These are phyloP conservation scores for Perodicticus potto DNA, from an alignment of 2,797 vertebrate genomes.

Conservation along the genomic window DNA sequence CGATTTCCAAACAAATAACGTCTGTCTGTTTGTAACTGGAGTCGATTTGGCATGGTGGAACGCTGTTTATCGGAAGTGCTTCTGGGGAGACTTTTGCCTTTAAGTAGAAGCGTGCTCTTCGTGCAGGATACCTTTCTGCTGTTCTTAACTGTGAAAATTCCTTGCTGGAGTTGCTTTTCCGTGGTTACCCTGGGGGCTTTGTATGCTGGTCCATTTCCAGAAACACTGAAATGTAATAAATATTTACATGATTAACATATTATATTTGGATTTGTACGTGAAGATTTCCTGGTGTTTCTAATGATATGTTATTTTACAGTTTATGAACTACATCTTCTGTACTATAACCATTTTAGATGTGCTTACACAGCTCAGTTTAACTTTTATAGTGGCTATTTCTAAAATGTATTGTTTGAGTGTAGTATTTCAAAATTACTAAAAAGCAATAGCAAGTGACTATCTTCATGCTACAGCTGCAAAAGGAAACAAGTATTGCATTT, in stretches of 20 bases:
- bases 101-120: constrained; percentile 76
- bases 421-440: constrained; percentile 45
- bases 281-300: background rate
- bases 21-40: constrained; percentile 78
- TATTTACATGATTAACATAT: constrained; percentile 68
- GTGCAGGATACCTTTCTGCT: constrained; percentile 80
- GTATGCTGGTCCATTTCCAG: constrained; percentile 89
- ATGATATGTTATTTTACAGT: background rate
- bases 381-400: background rate
- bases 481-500: background rate
- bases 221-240: constrained; percentile 89
- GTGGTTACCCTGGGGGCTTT: constrained; percentile 88
- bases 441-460: background rate
- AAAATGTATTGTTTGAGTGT: background rate
- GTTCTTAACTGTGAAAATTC: constrained; percentile 86
- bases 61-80: constrained; percentile 79
- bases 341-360: constrained; percentile 21
- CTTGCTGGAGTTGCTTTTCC: constrained; percentile 88
- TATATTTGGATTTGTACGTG: constrained; percentile 8
- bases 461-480: background rate
- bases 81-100: constrained; percentile 84
- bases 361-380: background rate
- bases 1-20: constrained; percentile 80
- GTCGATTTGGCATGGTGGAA: constrained; percentile 80
- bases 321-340: background rate